Base-by-base conservation (phyloP, 1,140 invertebrate species). In the Chionoecetes opilio region DNA sequence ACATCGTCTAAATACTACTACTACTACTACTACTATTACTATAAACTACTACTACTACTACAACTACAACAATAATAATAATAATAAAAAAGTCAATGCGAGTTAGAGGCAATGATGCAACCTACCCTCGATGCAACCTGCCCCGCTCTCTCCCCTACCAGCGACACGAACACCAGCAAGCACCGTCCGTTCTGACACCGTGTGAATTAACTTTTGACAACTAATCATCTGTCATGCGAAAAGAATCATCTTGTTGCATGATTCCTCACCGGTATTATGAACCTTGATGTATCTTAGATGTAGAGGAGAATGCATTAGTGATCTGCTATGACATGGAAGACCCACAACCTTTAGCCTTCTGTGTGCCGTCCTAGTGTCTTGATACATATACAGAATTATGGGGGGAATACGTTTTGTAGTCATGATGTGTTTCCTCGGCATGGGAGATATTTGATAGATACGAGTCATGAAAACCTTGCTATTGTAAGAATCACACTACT, bases 221-320 rank as follows among this genome's bases (percentile, higher is more conserved):
- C 63, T 75, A 75, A 75, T 75, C 63, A 26, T 2, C n/a, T n/a
- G 63, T 75, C n/a, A n/a, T n/a, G 21, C 3, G 21, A 26, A 75
- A 75, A 46, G 41, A 46, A 75, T 75, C 11, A 75, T 26, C n/a
- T 26, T 8, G 21, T n/a, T 75, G 63, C 63, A 75, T 75, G 63
- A 75, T n/a, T n/a, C 21, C 63, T 75, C 63, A 75, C 21, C 21
- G n/a, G 26, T 8, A 75, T 26, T 75, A 6, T 75, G 63, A 21
- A 17, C 63, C 63, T 75, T 53, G 11, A 53, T 53, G 46, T 53
- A 53, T 53, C 63, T 75, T 75, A 75, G 63, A 75, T 75, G 63
- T 75, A n/a, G 63, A 75, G 26, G 63, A 75, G 63, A 75, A 75
- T 75, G 63, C 63, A 75, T 26, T 75, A 75, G 63, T 75, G 63